These are phyloP conservation scores for Columba guinea DNA, from an alignment of 2,797 vertebrate species.

Conservation along the genomic window DNA sequence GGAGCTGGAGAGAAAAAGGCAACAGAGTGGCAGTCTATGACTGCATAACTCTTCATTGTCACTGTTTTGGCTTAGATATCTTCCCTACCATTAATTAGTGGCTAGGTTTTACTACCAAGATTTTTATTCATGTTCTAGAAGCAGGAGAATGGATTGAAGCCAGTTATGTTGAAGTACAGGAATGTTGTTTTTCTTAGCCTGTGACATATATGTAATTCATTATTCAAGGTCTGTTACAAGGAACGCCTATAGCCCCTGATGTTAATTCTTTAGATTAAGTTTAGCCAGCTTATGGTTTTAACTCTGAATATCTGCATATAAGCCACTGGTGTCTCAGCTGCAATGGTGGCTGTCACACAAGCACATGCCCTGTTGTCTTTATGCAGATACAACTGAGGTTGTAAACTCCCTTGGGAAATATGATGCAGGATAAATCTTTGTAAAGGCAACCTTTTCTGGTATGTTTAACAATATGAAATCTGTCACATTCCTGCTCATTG, in stretches of 20 bases:
- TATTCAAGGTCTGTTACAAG: neutral
- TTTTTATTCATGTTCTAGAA: neutral
- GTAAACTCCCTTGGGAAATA: neutral
- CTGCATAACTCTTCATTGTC: neutral
- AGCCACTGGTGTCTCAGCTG: neutral
- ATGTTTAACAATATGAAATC: neutral
- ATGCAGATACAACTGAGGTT: neutral
- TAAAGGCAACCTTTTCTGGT: neutral
- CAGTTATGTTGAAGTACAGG: neutral
- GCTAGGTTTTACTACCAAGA: neutral
- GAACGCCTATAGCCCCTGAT: neutral
- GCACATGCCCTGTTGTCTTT: neutral
- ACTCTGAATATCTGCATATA: neutral
- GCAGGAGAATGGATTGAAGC: neutral
- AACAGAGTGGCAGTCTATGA: neutral
- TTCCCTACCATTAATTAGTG: neutral
- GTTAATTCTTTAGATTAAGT: conserved; percentile 10
- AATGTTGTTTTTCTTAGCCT: neutral
- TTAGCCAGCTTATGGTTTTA: neutral
- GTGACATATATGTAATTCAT: neutral
- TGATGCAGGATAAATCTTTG: neutral
- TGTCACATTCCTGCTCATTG: neutral
- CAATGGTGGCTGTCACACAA: neutral
- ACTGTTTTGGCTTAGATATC: neutral
- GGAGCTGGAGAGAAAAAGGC: neutral